A percentile compares a stretch with the other conserved stretches of the same genome.
Conservation (phyloP, 2,888 invertebrate genomes). For the Tuta absoluta region DNA sequence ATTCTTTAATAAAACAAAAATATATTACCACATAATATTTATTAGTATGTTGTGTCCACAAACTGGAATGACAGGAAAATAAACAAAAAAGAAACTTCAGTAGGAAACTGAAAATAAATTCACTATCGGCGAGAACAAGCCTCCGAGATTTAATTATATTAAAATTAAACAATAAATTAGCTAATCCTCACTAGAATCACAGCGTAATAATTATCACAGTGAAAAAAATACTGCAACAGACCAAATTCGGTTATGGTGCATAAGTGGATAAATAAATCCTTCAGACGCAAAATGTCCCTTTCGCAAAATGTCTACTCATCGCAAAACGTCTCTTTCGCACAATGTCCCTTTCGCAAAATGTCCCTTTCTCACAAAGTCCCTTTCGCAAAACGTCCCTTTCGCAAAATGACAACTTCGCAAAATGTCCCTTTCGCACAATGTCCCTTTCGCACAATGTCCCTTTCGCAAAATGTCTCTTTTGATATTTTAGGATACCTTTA, state of each 20-base stretch:
- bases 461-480: no score
- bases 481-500: no score
- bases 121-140: slow-evolving; percentile 5
- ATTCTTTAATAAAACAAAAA: not conserved
- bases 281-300: no score
- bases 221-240: slow-evolving; percentile 52
- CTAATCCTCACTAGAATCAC: slow-evolving; percentile 66
- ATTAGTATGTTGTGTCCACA: slow-evolving; percentile 17
- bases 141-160: slow-evolving; percentile 23
- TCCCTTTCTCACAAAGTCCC: no score
- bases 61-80: slow-evolving; percentile 26
- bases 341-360: no score
- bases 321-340: no score
- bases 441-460: no score
- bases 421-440: no score
- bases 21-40: slow-evolving; percentile 10
- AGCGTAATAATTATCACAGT: slow-evolving; percentile 73
- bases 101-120: slow-evolving; percentile 10
- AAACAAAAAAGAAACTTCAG: not conserved
- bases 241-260: slow-evolving; percentile 43
- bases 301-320: no score
- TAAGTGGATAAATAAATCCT: slow-evolving; percentile 47
- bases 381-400: no score
- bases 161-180: slow-evolving; percentile 23
- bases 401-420: no score